Evolutionary conservation across 1,140 invertebrate genomes (phyloP).

Genomic region (Coelopa frigida): DNA sequence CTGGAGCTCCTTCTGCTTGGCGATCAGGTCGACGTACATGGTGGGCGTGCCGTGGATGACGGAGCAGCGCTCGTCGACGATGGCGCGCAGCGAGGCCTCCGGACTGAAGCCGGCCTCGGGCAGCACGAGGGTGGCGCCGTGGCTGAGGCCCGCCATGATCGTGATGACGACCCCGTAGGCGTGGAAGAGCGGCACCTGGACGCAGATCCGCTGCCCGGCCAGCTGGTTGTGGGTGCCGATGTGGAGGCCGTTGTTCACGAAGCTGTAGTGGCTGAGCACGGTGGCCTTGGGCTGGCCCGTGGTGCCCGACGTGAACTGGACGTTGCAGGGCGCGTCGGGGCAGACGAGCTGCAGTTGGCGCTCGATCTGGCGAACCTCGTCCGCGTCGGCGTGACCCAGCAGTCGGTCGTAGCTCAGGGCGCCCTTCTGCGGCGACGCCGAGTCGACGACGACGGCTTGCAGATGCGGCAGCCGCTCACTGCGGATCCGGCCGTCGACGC

Average conservation of each 20-base stretch:
- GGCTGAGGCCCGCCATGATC: constrained; percentile 55
- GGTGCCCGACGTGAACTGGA: constrained; percentile 83
- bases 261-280: constrained; percentile 69
- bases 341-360: constrained; percentile 29
- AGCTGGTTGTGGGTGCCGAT: constrained; percentile 50
- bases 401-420: constrained; percentile 55
- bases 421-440: constrained; percentile 51
- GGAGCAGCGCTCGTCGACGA: constrained; percentile 68
- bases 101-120: constrained; percentile 64
- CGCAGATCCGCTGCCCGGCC: constrained; percentile 51
- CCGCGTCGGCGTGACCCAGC: constrained; percentile 36
- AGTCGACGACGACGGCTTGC: constrained; percentile 51
- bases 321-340: constrained; percentile 63
- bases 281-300: constrained; percentile 77
- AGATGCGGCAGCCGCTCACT: constrained; percentile 47
- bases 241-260: constrained; percentile 80
- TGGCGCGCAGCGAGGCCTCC: constrained; percentile 55
- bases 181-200: constrained; percentile 88
- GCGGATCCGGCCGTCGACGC: constrained; percentile 24
- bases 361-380: constrained; percentile 18
- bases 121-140: constrained; percentile 65
- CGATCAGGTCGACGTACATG: constrained; percentile 86
- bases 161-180: constrained; percentile 71
- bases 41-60: constrained; percentile 88
- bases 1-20: constrained; percentile 47